Conservation (phyloP, 1,140 invertebrate species). For the Cydia pomonella region DNA sequence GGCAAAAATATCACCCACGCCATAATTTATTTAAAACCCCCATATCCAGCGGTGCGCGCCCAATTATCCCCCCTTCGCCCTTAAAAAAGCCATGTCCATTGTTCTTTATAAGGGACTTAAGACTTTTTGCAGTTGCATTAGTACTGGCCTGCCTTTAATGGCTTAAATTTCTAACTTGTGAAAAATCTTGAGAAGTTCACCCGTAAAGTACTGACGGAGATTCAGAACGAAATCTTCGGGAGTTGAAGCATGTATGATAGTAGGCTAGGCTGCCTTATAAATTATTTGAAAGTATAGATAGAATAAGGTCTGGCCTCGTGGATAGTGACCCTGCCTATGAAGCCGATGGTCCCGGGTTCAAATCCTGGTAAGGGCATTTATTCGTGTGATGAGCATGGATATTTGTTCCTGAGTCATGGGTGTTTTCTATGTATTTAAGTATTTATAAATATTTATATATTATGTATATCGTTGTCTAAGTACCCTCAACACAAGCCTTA, state of each 20-base stretch:
- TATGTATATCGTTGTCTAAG: too few species aligned
- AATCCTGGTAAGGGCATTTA: too few species aligned
- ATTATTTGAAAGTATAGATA: not conserved
- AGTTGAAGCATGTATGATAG: not conserved
- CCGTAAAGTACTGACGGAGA: conserved; percentile 40
- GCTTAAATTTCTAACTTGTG: conserved; percentile 49
- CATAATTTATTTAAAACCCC: conserved; percentile 52
- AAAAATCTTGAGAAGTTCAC: conserved; percentile 48
- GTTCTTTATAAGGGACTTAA: conserved; percentile 22
- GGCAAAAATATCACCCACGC: conserved; percentile 4
- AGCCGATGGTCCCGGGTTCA: too few species aligned
- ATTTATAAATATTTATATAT: too few species aligned
- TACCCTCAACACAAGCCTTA: too few species aligned
- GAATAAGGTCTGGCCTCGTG: too few species aligned
- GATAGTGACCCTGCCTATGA: too few species aligned
- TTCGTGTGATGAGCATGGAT: too few species aligned
- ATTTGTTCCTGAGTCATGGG: too few species aligned
- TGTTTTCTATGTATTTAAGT: too few species aligned
- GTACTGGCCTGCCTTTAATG: conserved; percentile 45
- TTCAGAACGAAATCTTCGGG: conserved; percentile 28
- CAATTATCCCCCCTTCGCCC: conserved; percentile 42
- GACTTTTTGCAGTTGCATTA: not conserved
- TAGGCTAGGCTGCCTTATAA: not conserved
- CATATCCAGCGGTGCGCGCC: conserved; percentile 41
- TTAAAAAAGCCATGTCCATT: conserved; percentile 17